phyloP scores from a whole-genome alignment of 2,113 vertebrate species.

The Neotoma lepida region DNA sequence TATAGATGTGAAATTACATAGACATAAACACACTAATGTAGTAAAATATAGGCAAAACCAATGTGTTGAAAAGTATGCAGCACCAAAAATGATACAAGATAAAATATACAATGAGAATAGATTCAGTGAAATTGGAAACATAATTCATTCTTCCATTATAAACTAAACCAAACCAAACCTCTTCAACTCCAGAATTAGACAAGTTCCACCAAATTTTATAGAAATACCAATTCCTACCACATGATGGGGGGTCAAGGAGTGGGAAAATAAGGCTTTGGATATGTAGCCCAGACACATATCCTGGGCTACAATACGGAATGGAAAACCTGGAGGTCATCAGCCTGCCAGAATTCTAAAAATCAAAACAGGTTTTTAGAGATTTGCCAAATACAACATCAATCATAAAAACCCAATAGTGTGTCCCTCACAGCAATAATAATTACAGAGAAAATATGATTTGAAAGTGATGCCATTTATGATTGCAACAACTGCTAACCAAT shows the following conservation, averaged over 20 bases:
- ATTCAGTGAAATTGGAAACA: not conserved
- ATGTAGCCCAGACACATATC: no score
- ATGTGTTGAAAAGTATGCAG: not conserved
- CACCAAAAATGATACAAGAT: not conserved
- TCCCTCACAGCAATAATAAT: not conserved
- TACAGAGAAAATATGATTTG: slow-evolving; percentile 23
- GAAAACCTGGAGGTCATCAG: no score
- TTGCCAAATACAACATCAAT: not conserved
- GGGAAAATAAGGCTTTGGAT: not conserved
- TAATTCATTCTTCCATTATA: not conserved
- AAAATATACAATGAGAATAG: slow-evolving; percentile 45
- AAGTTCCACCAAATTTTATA: slow-evolving; percentile 33
- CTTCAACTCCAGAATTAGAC: not conserved
- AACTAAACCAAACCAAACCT: not conserved
- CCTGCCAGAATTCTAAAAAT: not conserved
- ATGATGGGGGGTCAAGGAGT: not conserved
- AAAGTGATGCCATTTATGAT: not conserved
- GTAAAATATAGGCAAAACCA: slow-evolving; percentile 25
- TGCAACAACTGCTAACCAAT: not conserved
- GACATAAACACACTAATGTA: not conserved
- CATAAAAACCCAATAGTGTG: not conserved
- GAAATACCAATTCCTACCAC: not conserved
- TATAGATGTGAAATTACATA: slow-evolving; percentile 21
- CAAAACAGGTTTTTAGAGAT: not conserved
- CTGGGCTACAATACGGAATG: not conserved